Evolutionary conservation across 2,113 vertebrate species (phyloP), one percentile per base, ranked within the genome.

Genomic region (Chrysemys picta): DNA sequence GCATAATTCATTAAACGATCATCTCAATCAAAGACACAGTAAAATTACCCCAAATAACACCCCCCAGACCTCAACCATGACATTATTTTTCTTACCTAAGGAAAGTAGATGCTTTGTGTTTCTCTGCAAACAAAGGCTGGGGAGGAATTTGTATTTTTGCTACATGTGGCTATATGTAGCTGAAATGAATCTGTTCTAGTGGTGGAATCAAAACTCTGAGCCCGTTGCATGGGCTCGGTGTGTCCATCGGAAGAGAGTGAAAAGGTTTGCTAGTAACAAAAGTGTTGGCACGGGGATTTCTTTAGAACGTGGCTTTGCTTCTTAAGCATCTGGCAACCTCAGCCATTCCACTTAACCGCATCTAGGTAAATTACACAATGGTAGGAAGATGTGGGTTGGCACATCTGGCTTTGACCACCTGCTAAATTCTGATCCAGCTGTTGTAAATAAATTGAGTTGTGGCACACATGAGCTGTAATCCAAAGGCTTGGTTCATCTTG

Each of bases 191-290:
- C 3, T 0, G 5, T 72, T 54, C 65, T 38, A n/a, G 2, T 1
- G 24, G 8, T 1, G 4, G 80, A 72, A 47, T 22, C 3, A 27
- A 80, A 72, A 72, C 78, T 21, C 87, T 13, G 35, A 5, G 6
- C 16, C 6, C 1, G 1, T 69, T 0, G 1, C 0, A 2, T 79
- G 88, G 72, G 54, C 42, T 84, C 1, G 0, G 0, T 13, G 0
- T 0, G 1, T 38, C 56, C 1, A 0, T 47, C 42, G 84, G 91
- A 65, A 62, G 81, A 25, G 69, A 9, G 82, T 8, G 56, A 42
- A 38, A 16, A 45, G 57, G 91, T 84, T 80, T 45, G 83, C 47
- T 0, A 0, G 56, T 2, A 0, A 17, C 3, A 47, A n/a, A 78
- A 86, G 62, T 50, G 2, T 6, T 59, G 80, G 78, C 47, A 27